Base-by-base conservation (phyloP, 2,113 vertebrate species). In the Scatophagus argus region DNA sequence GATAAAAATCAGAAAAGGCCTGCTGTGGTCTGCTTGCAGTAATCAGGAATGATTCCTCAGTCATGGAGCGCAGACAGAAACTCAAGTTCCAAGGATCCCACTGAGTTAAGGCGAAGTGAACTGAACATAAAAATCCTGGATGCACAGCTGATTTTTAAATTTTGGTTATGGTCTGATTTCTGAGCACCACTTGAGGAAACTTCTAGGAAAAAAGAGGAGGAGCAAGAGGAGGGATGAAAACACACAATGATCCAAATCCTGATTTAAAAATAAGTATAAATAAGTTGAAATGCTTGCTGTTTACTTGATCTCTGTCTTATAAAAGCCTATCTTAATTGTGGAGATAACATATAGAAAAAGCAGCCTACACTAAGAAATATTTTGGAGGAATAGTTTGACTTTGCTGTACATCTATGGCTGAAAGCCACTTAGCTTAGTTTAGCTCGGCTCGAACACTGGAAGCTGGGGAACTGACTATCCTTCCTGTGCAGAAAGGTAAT, bases 1-100 rank as follows among this genome's bases (percentile, higher is more conserved):
- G 60, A 88, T 81, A 77, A 70, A n/a, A 79, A 88, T 86, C 80
- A 79, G n/a, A 56, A 38, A 63, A 5, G 10, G 72, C 58, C 58
- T 63, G 23, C 34, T 38, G 65, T 29, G 36, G 64, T 86, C 79
- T 92, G 88, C 55, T 79, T 73, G 55, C 54, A 92, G 77, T 88
- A 84, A 91, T 23, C 68, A 60, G 61, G 51, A 74, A 65, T 44
- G 66, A 87, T 86, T 71, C 77, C n/a, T 89, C 38, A 73, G 66
- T 71, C 38, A 5, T 32, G 63, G 75, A 54, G 49, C 19, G 71
- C 49, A 51, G 36, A 52, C 32, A 77, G 9, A 74, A 69, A 66
- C 44, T 25, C 8, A 54, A 43, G 25, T 14, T 63, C 62, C 62
- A 46, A 51, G 36, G 21, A 67, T 72, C 25, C 39, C 21, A 34